These are phyloP conservation scores for Cheirogaleus major DNA, from an alignment of 2,797 vertebrate species.

Conservation along the genomic window DNA sequence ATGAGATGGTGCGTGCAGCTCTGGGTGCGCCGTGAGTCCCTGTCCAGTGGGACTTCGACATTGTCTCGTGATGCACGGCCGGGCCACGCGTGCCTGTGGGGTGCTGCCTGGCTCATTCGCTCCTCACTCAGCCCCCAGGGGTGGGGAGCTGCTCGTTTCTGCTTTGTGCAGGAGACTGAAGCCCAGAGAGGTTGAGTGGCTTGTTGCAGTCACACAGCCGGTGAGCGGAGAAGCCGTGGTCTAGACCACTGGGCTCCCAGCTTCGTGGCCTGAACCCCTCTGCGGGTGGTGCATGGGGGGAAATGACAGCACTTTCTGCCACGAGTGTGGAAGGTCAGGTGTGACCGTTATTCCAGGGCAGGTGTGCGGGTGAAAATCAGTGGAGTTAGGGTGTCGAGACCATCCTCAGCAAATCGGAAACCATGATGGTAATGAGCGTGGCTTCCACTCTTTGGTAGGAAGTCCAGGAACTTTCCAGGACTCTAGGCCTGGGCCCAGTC, in stretches of 20 bases:
- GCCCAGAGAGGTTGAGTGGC: neutral
- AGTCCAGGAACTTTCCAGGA: neutral
- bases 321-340: accelerated
- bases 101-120: accelerated
- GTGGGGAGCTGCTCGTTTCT: neutral
- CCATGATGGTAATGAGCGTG: accelerated
- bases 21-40: accelerated
- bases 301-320: accelerated
- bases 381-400: accelerated
- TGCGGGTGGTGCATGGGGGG: accelerated
- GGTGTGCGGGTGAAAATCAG: accelerated
- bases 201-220: accelerated
- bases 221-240: accelerated
- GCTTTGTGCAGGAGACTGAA: neutral
- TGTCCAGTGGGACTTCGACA: accelerated
- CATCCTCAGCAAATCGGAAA: accelerated
- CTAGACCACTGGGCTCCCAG: neutral
- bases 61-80: accelerated
- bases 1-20: accelerated
- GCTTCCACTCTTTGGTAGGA: accelerated
- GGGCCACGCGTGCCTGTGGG: accelerated
- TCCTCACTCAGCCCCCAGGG: accelerated
- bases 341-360: accelerated
- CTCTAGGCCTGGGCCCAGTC: neutral
- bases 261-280: accelerated